Evolutionary conservation across 2,888 invertebrate genomes (phyloP).

Genomic region (Baronia brevicornis): DNA sequence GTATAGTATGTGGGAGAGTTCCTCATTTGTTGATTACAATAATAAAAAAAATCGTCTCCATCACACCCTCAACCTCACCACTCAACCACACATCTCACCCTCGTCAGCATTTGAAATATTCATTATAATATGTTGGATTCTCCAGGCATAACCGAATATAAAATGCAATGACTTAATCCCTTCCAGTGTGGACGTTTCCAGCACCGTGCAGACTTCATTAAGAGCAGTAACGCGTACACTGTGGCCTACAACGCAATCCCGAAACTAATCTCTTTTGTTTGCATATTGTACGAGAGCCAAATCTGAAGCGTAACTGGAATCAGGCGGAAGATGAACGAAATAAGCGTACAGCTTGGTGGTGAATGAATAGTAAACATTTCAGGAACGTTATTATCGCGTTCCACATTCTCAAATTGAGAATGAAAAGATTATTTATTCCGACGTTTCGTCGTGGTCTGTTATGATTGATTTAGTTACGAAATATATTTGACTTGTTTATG

Average conservation of each 20-base stretch:
- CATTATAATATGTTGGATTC: too few relatives aligned
- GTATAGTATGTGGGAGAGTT: too few relatives aligned
- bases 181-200: conserved; percentile 16
- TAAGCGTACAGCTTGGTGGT: conserved; percentile 18
- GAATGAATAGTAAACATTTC: conserved; percentile 13
- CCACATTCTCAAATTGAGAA: conserved; percentile 3
- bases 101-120: too few relatives aligned
- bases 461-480: too few relatives aligned
- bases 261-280: conserved; percentile 58
- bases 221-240: conserved; percentile 34
- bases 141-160: background rate
- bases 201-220: conserved; percentile 40
- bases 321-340: conserved; percentile 32
- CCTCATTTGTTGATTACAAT: too few relatives aligned
- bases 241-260: conserved; percentile 41
- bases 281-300: conserved; percentile 53
- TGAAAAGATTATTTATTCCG: conserved; percentile 10
- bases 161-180: conserved; percentile 4
- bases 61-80: too few relatives aligned
- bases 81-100: too few relatives aligned
- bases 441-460: too few relatives aligned
- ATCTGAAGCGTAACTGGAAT: conserved; percentile 36
- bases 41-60: too few relatives aligned
- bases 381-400: conserved; percentile 6
- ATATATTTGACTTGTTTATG: too few relatives aligned